These are phyloP conservation scores for Pogonomyrmex californicus DNA, from an alignment of 1,140 invertebrate genomes.

Conservation along the genomic window DNA sequence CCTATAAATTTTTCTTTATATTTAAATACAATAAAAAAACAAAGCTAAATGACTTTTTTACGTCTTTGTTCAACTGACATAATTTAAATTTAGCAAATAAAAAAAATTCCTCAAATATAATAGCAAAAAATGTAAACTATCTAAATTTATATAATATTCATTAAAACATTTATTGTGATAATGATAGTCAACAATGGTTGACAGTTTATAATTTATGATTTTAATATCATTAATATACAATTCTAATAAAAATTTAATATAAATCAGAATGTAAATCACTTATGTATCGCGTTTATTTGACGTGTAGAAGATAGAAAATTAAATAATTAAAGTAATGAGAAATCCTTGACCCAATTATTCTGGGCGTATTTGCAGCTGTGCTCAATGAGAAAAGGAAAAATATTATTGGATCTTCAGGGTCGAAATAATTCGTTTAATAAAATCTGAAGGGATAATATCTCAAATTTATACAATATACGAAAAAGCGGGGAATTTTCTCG, in stretches of 20 bases:
- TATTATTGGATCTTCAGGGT: constrained; percentile 41
- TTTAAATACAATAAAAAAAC: background rate
- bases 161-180: constrained; percentile 7
- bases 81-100: background rate
- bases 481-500: background rate
- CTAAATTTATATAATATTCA: background rate
- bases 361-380: background rate
- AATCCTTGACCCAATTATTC: constrained; percentile 31
- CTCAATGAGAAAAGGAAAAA: constrained; percentile 16
- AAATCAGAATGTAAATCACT: background rate
- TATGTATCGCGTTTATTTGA: background rate
- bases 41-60: background rate
- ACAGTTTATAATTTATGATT: background rate
- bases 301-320: background rate
- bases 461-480: background rate
- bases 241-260: constrained; percentile 28
- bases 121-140: background rate
- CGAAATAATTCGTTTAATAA: constrained; percentile 27
- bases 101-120: background rate
- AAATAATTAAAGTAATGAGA: constrained; percentile 43
- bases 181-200: background rate
- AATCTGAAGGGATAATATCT: background rate
- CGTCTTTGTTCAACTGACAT: background rate
- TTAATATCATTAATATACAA: background rate
- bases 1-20: background rate